These are phyloP conservation scores for Apoda limacodes DNA, from an alignment of 2,888 invertebrate species.

Conservation along the genomic window DNA sequence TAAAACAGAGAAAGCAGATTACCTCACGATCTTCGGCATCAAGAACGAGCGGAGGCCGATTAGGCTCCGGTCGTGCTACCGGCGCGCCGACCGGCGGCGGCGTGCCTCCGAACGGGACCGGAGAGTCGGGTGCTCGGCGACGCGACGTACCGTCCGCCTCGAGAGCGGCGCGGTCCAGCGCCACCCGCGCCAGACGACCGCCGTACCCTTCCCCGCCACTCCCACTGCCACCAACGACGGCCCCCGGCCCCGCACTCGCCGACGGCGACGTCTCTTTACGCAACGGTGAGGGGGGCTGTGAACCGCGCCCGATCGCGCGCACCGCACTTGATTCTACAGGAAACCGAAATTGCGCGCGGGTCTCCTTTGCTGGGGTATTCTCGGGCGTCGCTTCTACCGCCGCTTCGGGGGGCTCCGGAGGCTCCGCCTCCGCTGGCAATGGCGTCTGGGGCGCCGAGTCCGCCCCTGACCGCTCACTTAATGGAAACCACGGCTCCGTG, in stretches of 20 bases:
- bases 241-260: constrained; percentile 38
- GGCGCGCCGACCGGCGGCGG: constrained; percentile 40
- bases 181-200: constrained; percentile 54
- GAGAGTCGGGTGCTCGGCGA: constrained; percentile 52
- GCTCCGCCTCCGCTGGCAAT: constrained; percentile 49
- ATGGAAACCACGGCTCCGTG: constrained; percentile 54
- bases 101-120: constrained; percentile 49
- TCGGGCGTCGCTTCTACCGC: constrained; percentile 92
- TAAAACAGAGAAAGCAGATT: too few species aligned
- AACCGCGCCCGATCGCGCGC: constrained; percentile 74
- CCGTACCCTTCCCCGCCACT: constrained; percentile 25
- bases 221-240: constrained; percentile 26
- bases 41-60: constrained; percentile 25
- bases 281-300: constrained; percentile 78
- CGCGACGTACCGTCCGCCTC: constrained; percentile 49
- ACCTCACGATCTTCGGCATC: constrained; percentile 59
- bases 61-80: constrained; percentile 34
- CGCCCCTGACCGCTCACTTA: constrained; percentile 50
- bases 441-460: constrained; percentile 61
- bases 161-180: constrained; percentile 51
- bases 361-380: constrained; percentile 84
- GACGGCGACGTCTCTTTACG: constrained; percentile 66
- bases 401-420: constrained; percentile 80
- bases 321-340: constrained; percentile 71
- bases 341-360: constrained; percentile 51